A percentile compares a stretch with the other conserved stretches of the same genome.
These are phyloP conservation scores for Ceyx erithaca DNA, from an alignment of 2,797 vertebrate genomes.

Conservation along the genomic window DNA sequence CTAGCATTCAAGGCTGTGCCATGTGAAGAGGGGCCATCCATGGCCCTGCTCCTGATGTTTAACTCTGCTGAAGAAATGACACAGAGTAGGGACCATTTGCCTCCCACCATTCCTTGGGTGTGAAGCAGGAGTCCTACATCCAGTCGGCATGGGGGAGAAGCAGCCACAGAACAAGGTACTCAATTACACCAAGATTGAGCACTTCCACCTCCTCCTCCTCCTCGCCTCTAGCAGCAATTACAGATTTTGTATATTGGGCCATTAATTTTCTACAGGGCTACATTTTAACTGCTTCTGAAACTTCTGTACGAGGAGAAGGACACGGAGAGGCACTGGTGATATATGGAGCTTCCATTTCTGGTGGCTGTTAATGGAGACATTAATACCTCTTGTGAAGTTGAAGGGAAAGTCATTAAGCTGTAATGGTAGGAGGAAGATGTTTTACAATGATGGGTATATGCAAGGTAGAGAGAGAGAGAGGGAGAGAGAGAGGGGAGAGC, in stretches of 20 bases:
- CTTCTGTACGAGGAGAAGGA: slow-evolving; percentile 17
- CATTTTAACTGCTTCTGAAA: slow-evolving; percentile 57
- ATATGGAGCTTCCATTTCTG: slow-evolving; percentile 45
- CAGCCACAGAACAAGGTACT: neutral
- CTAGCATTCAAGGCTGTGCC: neutral
- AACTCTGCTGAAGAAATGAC: neutral
- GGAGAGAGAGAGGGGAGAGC: neutral
- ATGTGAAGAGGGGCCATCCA: neutral
- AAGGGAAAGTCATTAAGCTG: slow-evolving; percentile 48
- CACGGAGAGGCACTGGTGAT: neutral
- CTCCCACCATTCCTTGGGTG: neutral
- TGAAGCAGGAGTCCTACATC: neutral
- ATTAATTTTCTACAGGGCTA: slow-evolving; percentile 52
- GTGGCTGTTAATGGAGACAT: slow-evolving; percentile 55
- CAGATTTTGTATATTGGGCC: slow-evolving; percentile 30
- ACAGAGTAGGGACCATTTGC: neutral
- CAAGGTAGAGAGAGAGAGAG: neutral
- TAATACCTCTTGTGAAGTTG: slow-evolving; percentile 42
- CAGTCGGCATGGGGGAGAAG: neutral
- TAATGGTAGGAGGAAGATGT: slow-evolving; percentile 41
- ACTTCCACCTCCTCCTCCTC: slow-evolving; percentile 29
- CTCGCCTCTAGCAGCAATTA: slow-evolving; percentile 41
- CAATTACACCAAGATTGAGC: slow-evolving; percentile 28
- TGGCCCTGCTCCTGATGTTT: neutral
- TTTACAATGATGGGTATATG: slow-evolving; percentile 1